Evolutionary conservation across 2,888 invertebrate species (phyloP), one percentile per base, ranked within the genome.

Genomic region (Miltochrista miniata): DNA sequence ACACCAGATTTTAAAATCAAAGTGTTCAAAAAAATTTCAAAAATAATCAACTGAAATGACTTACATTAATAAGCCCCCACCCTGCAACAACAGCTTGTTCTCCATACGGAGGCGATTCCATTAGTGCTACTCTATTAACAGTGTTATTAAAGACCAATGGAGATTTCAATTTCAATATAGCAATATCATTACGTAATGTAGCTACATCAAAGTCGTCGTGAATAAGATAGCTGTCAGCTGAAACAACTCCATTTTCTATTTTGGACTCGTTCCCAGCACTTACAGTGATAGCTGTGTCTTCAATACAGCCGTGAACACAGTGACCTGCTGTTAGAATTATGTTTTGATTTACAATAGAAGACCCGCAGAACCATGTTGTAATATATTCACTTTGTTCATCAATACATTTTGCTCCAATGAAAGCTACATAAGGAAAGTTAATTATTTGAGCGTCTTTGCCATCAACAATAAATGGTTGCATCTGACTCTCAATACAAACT

Each of bases 21-120:
- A n/a, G n/a, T n/a, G n/a, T 13, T 0, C 12, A 13, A 35, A n/a
- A 12, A 8, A 1, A 12, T 12, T 13, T 35, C 18, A 24, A 24
- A 33, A 11, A 33, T 10, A 10, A 4, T 4, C 9, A 33, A 1
- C 3, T 2, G 33, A 11, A 11, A 33, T 30, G 40, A 68, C 80
- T 74, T 52, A 83, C 83, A 47, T 76, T 48, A 10, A 63, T 48
- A 2, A 70, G 4, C 1, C 83, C 85, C 83, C 85, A 85, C 0
- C 83, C 85, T 7, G 81, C 79, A 1, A 79, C 59, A 1, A 36
- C 30, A 7, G 58, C 77, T 0, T 42, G n/a, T 1, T 30, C 30
- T 0, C 46, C 35, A 1, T 48, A 31, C 0, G 15, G 24, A 11
- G 66, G 64, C 18, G 34, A 51, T 3, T 39, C 56, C 30, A 48